Conservation (phyloP, 2,888 invertebrate genomes). For the Paralinhomoeus sp. region DNA sequence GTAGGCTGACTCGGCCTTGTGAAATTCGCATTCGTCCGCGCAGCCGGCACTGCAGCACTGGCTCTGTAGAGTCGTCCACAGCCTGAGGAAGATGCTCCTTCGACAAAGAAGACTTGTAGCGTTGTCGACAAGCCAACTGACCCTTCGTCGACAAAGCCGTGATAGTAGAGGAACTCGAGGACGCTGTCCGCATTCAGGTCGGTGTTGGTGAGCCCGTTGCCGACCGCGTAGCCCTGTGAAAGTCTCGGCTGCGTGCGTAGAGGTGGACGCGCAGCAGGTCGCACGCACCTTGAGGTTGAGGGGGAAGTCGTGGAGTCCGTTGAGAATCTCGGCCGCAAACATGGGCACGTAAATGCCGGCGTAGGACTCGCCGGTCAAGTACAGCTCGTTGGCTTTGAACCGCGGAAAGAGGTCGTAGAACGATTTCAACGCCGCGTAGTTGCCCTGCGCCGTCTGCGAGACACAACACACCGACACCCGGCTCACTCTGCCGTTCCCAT, state of each 20-base stretch:
- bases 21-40: slow-evolving; percentile 2
- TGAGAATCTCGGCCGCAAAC: slow-evolving; percentile 11
- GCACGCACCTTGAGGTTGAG: background rate
- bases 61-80: background rate
- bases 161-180: slow-evolving; percentile 15
- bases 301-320: background rate
- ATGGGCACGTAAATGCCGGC: slow-evolving; percentile 29
- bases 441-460: slow-evolving; percentile 23
- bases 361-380: slow-evolving; percentile 29
- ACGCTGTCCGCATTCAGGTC: slow-evolving; percentile 12
- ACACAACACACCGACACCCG: too few species aligned
- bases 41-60: slow-evolving; percentile 2
- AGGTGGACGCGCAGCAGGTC: too few species aligned
- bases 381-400: slow-evolving; percentile 26
- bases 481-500: too few species aligned
- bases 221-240: slow-evolving; percentile 7
- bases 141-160: slow-evolving; percentile 10
- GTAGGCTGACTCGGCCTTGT: background rate
- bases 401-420: slow-evolving; percentile 29
- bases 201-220: slow-evolving; percentile 6
- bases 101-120: too few species aligned
- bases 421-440: slow-evolving; percentile 27
- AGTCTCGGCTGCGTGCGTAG: too few species aligned
- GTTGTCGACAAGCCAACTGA: background rate
- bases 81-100: too few species aligned